Evolutionary conservation across 2,888 invertebrate genomes (phyloP), one percentile per base, ranked within the genome.

Genomic region (Cotesia congregata): DNA sequence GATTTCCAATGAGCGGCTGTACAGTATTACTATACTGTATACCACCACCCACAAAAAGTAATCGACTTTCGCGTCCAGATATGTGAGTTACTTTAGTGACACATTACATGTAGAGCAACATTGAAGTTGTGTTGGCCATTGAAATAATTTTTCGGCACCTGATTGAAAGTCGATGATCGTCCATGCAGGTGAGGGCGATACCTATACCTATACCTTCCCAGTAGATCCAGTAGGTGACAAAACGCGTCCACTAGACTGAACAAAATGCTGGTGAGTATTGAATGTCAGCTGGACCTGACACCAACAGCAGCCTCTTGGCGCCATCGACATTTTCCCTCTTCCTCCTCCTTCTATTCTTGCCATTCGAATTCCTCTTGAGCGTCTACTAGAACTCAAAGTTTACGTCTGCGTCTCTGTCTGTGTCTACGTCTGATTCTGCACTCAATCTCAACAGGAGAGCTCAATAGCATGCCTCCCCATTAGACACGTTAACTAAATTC

Each of bases 281-380:
- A 50, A 61, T 40, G 74, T 74, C 74, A 74, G 67, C 74, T 74
- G 74, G 67, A 74, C 68, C 61, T 74, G 74, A 74, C 74, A 74
- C 74, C 67, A 67, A 73, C 73, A 73, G 50, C 73, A 50, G 74
- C 74, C 74, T 67, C 68, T 67, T 74, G 74, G 74, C 68, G 74
- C 68, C 74, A 68, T 60, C 68, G 74, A 67, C 65, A 67, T 61
- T 67, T 61, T 40, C 67, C 60, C 61, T 62, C 39, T 7, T 38
- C 15, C 59, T 39, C 61, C 40, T 40, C 40, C 50, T 62, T 4
- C 17, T 40, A 6, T 39, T 17, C 39, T 40, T 62, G 6, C 5
- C 39, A 4, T 15, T 15, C 20, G 20, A 60, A 60, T 15, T 15
- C 60, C 60, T 15, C 60, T 60, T 60, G n/a, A 60, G 15, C 60